Percentiles rank a stretch among this genome's conserved stretches.
These are phyloP conservation scores for Agelaius tricolor DNA, from an alignment of 2,113 vertebrate genomes.

Conservation along the genomic window DNA sequence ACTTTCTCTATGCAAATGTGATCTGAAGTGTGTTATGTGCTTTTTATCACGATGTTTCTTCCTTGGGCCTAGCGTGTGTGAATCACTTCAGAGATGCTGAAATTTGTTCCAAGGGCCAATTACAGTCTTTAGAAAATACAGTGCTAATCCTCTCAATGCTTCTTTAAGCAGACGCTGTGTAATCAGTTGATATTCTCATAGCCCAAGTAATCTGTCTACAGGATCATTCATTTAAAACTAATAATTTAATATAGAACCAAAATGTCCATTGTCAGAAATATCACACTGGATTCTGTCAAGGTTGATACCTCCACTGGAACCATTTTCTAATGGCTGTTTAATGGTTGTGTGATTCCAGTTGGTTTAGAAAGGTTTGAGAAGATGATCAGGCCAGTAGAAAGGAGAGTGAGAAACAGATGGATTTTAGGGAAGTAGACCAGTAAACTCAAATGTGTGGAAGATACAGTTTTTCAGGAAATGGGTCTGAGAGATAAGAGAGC, in stretches of 20 bases:
- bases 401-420: neutral
- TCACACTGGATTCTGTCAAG: neutral
- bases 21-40: neutral
- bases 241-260: neutral
- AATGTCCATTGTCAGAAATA: neutral
- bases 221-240: neutral
- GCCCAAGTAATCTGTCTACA: neutral
- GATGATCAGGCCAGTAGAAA: neutral
- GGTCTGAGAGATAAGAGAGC: neutral
- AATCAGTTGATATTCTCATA: neutral
- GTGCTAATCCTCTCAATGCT: neutral
- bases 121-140: neutral
- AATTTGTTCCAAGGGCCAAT: neutral
- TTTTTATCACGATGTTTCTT: neutral
- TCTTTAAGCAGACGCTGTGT: neutral
- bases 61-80: neutral
- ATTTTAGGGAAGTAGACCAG: neutral
- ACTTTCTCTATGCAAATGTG: neutral
- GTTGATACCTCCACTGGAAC: neutral
- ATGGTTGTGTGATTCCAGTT: neutral
- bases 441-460: neutral
- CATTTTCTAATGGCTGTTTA: neutral
- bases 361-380: neutral
- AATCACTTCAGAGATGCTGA: neutral
- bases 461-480: neutral